phyloP scores from a whole-genome alignment of 2,888 invertebrate species.

The Crioceris asparagi region DNA sequence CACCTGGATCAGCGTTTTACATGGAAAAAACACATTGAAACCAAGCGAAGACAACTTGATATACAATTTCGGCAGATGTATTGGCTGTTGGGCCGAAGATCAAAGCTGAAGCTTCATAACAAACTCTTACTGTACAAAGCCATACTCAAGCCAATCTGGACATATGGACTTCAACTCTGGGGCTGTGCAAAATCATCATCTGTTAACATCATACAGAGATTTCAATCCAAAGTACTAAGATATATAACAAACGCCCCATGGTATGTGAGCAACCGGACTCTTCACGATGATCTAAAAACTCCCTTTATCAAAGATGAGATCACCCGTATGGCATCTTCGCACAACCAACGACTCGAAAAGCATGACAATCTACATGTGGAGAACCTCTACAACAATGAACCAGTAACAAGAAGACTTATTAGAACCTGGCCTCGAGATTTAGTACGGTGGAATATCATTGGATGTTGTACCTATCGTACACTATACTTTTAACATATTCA shows the following conservation, averaged over 20 bases:
- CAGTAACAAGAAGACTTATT: not conserved
- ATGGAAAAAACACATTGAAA: conserved; percentile 3
- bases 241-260: conserved; percentile 5
- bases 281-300: not conserved
- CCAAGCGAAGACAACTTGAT: not conserved
- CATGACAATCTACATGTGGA: not conserved
- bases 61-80: not conserved
- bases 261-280: conserved; percentile 2
- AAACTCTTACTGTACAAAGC: conserved; percentile 4
- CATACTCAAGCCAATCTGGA: no score
- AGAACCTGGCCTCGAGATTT: conserved; percentile 2
- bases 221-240: conserved; percentile 3
- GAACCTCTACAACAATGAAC: conserved; percentile 1
- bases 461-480: no score
- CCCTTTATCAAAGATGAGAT: conserved; percentile 1
- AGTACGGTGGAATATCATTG: no score
- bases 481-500: no score
- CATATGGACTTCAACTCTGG: conserved; percentile 5
- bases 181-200: conserved; percentile 3
- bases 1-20: not conserved
- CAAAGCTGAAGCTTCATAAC: conserved; percentile 1
- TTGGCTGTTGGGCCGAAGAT: conserved; percentile 2
- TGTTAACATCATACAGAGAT: not conserved
- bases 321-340: not conserved
- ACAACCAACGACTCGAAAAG: conserved; percentile 1